A percentile compares a stretch with the other conserved stretches of the same genome.
These are phyloP conservation scores for Neopipo cinnamomea DNA, from an alignment of 2,113 vertebrate genomes.

Conservation along the genomic window DNA sequence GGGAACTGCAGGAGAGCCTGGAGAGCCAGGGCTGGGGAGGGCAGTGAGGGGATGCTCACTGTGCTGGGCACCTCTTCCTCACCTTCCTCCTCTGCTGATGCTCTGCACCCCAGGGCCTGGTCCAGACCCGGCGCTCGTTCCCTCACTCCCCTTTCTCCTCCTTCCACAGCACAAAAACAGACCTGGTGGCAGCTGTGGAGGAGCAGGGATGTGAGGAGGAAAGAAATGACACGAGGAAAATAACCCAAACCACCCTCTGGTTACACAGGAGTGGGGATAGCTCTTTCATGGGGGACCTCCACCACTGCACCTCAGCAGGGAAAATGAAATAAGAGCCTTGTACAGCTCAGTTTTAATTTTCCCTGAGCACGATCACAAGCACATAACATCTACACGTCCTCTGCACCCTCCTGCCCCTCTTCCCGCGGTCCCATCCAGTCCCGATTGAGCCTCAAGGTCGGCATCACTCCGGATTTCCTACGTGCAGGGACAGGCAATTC, in stretches of 20 bases:
- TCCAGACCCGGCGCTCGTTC: accelerated
- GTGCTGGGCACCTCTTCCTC: not conserved
- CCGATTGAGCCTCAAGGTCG: not conserved
- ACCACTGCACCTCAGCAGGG: not conserved
- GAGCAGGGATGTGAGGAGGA: not conserved
- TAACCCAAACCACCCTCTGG: accelerated
- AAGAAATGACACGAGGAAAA: not conserved
- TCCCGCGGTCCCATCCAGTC: accelerated
- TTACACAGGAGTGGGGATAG: accelerated
- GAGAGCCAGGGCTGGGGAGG: not conserved
- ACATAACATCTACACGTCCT: not conserved
- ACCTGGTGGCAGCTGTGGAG: not conserved
- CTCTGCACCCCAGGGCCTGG: not conserved
- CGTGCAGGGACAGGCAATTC: accelerated
- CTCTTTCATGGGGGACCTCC: not conserved
- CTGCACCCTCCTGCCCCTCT: not conserved
- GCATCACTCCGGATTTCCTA: accelerated
- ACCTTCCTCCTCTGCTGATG: not conserved
- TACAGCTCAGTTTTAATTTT: not conserved
- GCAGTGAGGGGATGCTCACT: not conserved
- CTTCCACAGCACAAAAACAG: not conserved
- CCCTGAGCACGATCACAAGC: not conserved
- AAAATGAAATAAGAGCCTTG: not conserved
- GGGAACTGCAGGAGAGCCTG: not conserved
- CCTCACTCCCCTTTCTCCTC: not conserved